These are phyloP conservation scores for Stenodera caucasica DNA, from an alignment of 2,888 invertebrate genomes.

Conservation along the genomic window DNA sequence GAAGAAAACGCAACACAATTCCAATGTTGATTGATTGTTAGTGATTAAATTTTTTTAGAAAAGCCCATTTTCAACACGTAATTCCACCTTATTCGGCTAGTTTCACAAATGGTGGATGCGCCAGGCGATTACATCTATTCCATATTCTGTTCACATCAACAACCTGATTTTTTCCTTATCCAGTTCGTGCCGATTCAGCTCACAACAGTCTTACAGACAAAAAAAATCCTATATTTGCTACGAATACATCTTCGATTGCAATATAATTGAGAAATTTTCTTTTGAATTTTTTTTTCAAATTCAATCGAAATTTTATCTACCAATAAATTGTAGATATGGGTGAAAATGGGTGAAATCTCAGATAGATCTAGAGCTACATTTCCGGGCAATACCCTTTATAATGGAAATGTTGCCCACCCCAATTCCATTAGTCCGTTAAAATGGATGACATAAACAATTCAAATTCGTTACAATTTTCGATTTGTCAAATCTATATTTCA, in stretches of 20 bases:
- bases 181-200: not conserved
- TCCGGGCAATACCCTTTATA: conserved; percentile 7
- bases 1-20: too few relatives aligned
- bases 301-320: too few relatives aligned
- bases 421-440: conserved; percentile 8
- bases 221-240: too few relatives aligned
- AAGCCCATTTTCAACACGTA: too few relatives aligned
- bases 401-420: conserved; percentile 17
- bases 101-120: conserved; percentile 17
- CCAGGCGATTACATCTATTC: conserved; percentile 9
- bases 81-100: not conserved
- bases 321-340: conserved; percentile 1
- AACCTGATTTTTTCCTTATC: not conserved
- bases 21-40: too few relatives aligned
- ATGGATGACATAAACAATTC: conserved; percentile 18
- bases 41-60: too few relatives aligned
- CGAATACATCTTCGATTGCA: conserved; percentile 16
- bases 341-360: conserved; percentile 10
- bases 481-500: not conserved
- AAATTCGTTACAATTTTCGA: conserved; percentile 14
- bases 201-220: too few relatives aligned
- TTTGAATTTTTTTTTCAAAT: too few relatives aligned
- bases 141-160: conserved; percentile 9
- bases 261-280: conserved; percentile 14
- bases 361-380: not conserved